phyloP scores from a whole-genome alignment of 2,113 vertebrate genomes.

The Parus major region DNA sequence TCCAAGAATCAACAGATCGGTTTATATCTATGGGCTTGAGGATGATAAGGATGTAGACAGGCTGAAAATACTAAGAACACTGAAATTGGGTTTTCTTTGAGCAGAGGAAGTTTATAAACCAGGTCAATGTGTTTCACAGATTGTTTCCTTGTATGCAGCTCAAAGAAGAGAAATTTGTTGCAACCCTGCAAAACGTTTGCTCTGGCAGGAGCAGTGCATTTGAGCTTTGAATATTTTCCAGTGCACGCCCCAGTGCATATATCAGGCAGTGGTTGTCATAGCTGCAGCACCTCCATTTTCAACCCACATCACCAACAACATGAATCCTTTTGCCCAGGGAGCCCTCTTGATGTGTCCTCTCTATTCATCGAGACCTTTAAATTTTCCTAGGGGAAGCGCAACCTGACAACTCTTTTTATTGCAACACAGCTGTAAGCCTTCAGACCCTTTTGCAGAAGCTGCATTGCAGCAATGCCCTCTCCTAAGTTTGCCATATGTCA shows the following conservation, averaged over 20 bases:
- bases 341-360: background rate
- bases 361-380: fast-evolving
- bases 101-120: background rate
- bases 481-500: background rate
- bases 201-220: background rate
- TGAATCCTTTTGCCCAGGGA: background rate
- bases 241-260: background rate
- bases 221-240: background rate
- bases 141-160: background rate
- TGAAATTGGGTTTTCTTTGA: background rate
- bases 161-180: background rate
- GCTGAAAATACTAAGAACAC: background rate
- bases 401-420: background rate
- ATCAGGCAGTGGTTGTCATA: background rate
- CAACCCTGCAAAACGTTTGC: background rate
- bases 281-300: background rate
- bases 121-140: background rate
- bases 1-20: background rate
- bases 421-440: background rate
- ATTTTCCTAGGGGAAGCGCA: background rate
- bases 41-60: background rate
- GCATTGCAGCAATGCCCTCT: background rate
- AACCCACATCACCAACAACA: background rate
- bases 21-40: background rate
- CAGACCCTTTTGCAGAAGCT: background rate